Conservation (phyloP, 2,797 vertebrate species). For the Brachyrhaphis roseni region DNA sequence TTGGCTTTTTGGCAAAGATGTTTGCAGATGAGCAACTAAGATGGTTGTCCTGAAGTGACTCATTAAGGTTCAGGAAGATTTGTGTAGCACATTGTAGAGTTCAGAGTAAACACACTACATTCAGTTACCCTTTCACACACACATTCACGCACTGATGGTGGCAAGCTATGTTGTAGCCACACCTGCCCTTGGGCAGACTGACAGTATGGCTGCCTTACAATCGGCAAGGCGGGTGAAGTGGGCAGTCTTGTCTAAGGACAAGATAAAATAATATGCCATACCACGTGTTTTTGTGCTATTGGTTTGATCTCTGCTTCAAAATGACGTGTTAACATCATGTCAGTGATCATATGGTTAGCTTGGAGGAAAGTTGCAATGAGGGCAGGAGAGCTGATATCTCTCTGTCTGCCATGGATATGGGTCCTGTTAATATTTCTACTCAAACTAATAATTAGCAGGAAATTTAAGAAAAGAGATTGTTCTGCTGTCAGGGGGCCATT, state of each 20-base stretch:
- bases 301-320: not conserved
- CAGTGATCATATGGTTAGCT: not conserved
- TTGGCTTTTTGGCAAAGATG: not conserved
- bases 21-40: not conserved
- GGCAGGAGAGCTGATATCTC: too few species aligned
- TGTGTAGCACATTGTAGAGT: not conserved
- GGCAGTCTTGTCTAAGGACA: not conserved
- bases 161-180: too few species aligned
- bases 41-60: not conserved
- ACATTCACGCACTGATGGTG: too few species aligned
- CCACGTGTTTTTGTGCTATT: not conserved
- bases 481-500: not conserved
- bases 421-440: not conserved
- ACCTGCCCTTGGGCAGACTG: too few species aligned
- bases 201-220: too few species aligned
- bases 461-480: not conserved
- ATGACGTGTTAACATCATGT: not conserved
- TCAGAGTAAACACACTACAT: not conserved
- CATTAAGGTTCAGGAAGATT: not conserved
- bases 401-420: not conserved
- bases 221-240: too few species aligned
- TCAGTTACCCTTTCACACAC: too few species aligned
- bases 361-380: not conserved
- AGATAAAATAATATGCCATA: not conserved
- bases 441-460: not conserved